A percentile compares a stretch with the other conserved stretches of the same genome.
Evolutionary conservation across 2,888 invertebrate genomes (phyloP).

Genomic region (Sisyra terminalis): DNA sequence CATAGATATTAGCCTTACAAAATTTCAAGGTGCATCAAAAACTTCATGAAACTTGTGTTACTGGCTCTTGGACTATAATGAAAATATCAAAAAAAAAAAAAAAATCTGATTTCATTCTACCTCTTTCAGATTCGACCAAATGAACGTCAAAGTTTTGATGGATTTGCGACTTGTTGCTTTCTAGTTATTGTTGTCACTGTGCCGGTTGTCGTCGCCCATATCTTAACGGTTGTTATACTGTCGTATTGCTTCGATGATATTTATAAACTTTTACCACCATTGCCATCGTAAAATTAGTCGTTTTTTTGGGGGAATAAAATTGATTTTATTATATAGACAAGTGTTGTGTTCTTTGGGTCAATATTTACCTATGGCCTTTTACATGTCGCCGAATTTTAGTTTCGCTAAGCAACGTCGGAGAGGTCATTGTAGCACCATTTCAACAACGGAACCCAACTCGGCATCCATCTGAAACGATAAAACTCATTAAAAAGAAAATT

Average conservation of each 20-base stretch:
- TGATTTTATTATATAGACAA: too few species aligned
- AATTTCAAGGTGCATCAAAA: too few species aligned
- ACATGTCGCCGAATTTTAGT: conserved; percentile 3
- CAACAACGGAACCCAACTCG: conserved; percentile 21
- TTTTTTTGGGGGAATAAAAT: not conserved
- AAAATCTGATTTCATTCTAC: too few species aligned
- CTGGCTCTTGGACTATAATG: too few species aligned
- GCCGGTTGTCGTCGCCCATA: not conserved
- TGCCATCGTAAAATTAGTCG: not conserved
- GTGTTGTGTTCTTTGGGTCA: too few species aligned
- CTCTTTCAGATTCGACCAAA: not conserved
- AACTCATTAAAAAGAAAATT: too few species aligned
- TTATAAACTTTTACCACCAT: not conserved
- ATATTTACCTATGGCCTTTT: conserved; percentile 2
- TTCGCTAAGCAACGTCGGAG: conserved; percentile 2
- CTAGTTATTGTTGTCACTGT: not conserved
- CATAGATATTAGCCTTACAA: too few species aligned
- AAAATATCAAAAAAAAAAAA: too few species aligned
- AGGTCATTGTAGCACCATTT: conserved; percentile 5
- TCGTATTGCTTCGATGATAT: not conserved
- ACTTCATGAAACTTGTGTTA: too few species aligned
- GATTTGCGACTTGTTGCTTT: not conserved
- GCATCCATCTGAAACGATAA: conserved; percentile 17
- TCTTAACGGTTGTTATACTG: not conserved
- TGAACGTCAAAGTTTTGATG: not conserved